Base-by-base conservation (phyloP, 2,888 invertebrate species). In the Trilocha varians region DNA sequence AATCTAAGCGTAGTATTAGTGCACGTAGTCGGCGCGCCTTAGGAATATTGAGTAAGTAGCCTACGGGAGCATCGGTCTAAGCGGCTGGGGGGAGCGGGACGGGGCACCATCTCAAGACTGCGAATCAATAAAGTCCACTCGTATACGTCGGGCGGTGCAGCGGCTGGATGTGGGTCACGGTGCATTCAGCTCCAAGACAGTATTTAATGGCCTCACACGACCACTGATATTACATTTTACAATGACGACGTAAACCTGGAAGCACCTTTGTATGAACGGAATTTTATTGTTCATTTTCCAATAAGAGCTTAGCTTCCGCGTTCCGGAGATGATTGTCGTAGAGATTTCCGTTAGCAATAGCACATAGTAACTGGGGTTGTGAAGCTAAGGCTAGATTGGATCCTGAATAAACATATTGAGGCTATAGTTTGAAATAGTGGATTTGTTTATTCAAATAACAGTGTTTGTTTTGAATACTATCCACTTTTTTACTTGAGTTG, bases 81-180 rank as follows among this genome's bases (percentile, higher is more conserved):
- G 34, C 46, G 38, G 18, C 38, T 36, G 40, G 73, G 57, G 75
- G 54, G 75, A 76, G 67, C 57, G 75, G 73, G 80, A 70, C 66
- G 59, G 74, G 62, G 58, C 62, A 68, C 52, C 78, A 77, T 84
- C 87, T 87, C 84, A 87, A 87, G 87, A 86, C 86, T 80, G 68
- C 76, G 87, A 87, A 87, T 87, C 87, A 85, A 87, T 87, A 87
- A 82, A 84, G 85, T 83, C 80, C 84, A 84, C 80, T 84, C 71
- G 78, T 78, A 79, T 70, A 79, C 76, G 78, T 72, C 73, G 79
- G 72, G 70, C 65, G 78, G 69, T 83, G 85, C 85, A 83, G 69
- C 67, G 59, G 48, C 57, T 65, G 70, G 76, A 84, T 84, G 65
- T 83, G 78, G 85, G 84, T 83, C 84, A 79, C 76, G 72, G 73